These are phyloP conservation scores for Eristalis intricaria DNA, from an alignment of 2,888 invertebrate genomes.

Conservation along the genomic window DNA sequence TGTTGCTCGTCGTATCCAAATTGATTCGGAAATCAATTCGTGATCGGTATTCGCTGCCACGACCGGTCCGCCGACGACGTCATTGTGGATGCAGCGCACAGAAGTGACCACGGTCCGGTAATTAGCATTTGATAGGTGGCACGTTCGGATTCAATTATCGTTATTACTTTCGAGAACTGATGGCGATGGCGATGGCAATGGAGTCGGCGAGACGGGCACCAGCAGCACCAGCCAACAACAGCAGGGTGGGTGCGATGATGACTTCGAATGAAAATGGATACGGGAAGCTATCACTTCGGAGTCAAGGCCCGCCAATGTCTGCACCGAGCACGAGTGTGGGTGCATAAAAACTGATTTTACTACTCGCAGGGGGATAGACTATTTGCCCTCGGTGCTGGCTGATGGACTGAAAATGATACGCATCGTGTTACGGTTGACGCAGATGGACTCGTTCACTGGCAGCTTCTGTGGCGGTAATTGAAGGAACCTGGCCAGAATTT, in stretches of 20 bases:
- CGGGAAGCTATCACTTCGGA: constrained; percentile 20
- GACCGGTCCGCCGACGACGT: neutral
- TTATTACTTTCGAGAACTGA: constrained; percentile 47
- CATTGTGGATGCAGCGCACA: constrained; percentile 40
- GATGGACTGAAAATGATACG: neutral
- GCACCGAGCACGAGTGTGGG: neutral
- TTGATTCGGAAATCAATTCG: constrained; percentile 30
- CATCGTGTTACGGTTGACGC: neutral
- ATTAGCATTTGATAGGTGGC: constrained; percentile 51
- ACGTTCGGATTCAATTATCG: constrained; percentile 58
- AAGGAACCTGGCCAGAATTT: neutral
- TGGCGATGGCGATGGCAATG: neutral
- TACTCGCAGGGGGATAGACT: constrained; percentile 7
- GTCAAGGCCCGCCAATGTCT: constrained; percentile 30
- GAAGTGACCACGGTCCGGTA: constrained; percentile 41
- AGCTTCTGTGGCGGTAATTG: neutral
- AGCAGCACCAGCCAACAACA: neutral
- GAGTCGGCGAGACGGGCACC: neutral
- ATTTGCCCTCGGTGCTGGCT: neutral
- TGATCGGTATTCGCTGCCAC: constrained; percentile 43
- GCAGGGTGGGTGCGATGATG: constrained; percentile 40
- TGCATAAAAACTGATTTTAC: constrained; percentile 2
- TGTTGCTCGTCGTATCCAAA: constrained; percentile 11
- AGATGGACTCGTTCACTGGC: neutral
- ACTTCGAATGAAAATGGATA: constrained; percentile 37